Conservation (phyloP, 2,113 vertebrate species). For the Saimiri boliviensis region DNA sequence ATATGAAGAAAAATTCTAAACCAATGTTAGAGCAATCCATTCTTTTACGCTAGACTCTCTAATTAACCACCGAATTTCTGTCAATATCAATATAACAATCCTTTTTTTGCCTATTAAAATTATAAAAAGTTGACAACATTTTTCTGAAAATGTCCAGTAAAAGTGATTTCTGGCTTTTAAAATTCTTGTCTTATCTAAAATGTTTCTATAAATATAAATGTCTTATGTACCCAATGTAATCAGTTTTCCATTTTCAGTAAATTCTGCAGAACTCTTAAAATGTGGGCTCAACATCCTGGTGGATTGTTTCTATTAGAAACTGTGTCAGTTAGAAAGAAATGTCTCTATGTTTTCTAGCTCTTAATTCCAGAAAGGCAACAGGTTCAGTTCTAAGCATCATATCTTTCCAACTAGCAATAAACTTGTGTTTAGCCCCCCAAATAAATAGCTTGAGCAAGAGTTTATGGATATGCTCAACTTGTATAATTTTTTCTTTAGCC, state of each 20-base stretch:
- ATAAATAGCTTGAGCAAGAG: slow-evolving; percentile 1
- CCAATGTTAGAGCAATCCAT: slow-evolving; percentile 57
- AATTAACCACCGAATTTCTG: slow-evolving; percentile 60
- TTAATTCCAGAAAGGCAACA: slow-evolving; percentile 75
- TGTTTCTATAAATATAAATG: slow-evolving; percentile 58
- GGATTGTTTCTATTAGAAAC: slow-evolving; percentile 80
- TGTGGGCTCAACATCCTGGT: slow-evolving; percentile 78
- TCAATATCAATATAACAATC: slow-evolving; percentile 10
- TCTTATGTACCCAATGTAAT: slow-evolving; percentile 45
- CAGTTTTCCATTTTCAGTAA: slow-evolving; percentile 58
- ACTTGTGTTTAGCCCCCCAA: slow-evolving; percentile 73
- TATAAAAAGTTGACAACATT: background rate
- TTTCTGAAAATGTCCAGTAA: slow-evolving; percentile 29
- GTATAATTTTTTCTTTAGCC: slow-evolving; percentile 11
- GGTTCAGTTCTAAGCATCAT: slow-evolving; percentile 67
- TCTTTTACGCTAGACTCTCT: slow-evolving; percentile 68
- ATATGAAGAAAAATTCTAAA: slow-evolving; percentile 66
- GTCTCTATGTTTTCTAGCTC: slow-evolving; percentile 36
- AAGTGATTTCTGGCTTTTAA: slow-evolving; percentile 16
- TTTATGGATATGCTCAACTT: background rate
- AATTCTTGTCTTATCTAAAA: slow-evolving; percentile 42
- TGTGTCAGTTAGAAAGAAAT: slow-evolving; percentile 48
- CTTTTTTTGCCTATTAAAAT: background rate
- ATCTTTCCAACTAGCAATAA: slow-evolving; percentile 79
- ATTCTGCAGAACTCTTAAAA: slow-evolving; percentile 64